Base-by-base conservation (phyloP, 2,888 invertebrate species). In the Oscheius sp. region DNA sequence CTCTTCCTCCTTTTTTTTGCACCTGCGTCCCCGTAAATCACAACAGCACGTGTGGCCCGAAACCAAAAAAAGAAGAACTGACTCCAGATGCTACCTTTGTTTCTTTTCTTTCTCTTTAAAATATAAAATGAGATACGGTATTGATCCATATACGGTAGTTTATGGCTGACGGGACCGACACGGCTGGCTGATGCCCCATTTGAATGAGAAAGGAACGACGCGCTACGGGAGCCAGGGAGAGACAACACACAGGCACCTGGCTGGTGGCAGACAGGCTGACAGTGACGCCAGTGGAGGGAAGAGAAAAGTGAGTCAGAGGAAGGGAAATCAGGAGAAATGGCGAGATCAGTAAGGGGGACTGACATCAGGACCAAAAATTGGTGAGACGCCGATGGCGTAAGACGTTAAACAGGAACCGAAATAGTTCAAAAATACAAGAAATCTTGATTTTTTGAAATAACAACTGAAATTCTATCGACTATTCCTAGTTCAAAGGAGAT, bases 161-260 rank as follows among this genome's bases (percentile, higher is more conserved):
- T 66, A 66, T 52, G 66, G 21, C 18, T 41, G 21, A 55, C 12
- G 66, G 35, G 35, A 9, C 35, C 35, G 35, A 18, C 52, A 66
- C 66, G 66, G 49, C 66, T 66, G 66, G 66, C 52, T 66, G 66
- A 52, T 52, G 52, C 61, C 52, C 16, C 61, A 66, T 66, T 66
- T 66, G 66, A 66, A 66, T 66, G 49, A 66, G 66, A 66, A 66
- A 66, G 66, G 66, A 25, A 18, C 49, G 52, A 52, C 21, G 66
- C 66, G 49, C 66, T 35, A 66, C 66, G 66, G 66, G 66, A 66
- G 66, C 66, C 52, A 13, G 21, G 5, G 6, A 49, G 6, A 49
- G 5, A 49, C n/a, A n/a, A n/a, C n/a, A 18, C 13, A 49, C 6
- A 49, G 3, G 23, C 55, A 55, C 55, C 55, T 55, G 55, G 55